Evolutionary conservation across 2,888 invertebrate genomes (phyloP), one percentile per base, ranked within the genome.

Genomic region (Amphipoea lucens): DNA sequence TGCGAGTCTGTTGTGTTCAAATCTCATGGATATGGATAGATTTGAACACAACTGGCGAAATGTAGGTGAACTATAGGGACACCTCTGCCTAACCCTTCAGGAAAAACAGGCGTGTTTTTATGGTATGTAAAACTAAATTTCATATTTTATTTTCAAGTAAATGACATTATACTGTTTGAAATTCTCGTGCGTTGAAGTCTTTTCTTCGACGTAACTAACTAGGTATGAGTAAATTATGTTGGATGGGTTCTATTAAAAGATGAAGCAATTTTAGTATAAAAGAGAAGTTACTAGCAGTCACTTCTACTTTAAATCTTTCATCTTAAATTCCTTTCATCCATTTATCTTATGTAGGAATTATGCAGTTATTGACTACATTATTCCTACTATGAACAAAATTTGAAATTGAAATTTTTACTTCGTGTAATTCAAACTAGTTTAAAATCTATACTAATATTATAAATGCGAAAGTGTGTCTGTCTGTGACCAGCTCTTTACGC

Each of bases 161-260:
- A 11, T 40, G 9, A 71, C 6, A 11, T 6, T 17, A 14, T 20
- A 40, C 23, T 51, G 17, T n/a, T 12, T 20, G n/a, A 0, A 17
- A 23, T 51, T 54, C 0, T 40, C 4, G 7, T 77, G 79, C 83
- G 83, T 79, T 79, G 77, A 83, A 14, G 40, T 79, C 79, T 83
- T 79, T 71, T 0, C 9, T 65, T 40, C 70, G 17, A 62, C 36
- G 70, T 36, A 36, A 36, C 36, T 36, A 36, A 23, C 4, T 14
- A 51, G 6, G 23, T 29, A 23, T 63, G 2, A 54, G 11, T 36
- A 14, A 40, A 51, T 2, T 20, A 36, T 63, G 29, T 12, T 62
- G 3, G 40, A 62, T 14, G 14, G 69, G 5, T 63, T 62, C 17
- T 17, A n/a, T 17, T 68, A 48, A 29, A 69, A 6, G 51, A 23